Base-by-base conservation (phyloP, 2,888 invertebrate species). In the Athalia rosae region DNA sequence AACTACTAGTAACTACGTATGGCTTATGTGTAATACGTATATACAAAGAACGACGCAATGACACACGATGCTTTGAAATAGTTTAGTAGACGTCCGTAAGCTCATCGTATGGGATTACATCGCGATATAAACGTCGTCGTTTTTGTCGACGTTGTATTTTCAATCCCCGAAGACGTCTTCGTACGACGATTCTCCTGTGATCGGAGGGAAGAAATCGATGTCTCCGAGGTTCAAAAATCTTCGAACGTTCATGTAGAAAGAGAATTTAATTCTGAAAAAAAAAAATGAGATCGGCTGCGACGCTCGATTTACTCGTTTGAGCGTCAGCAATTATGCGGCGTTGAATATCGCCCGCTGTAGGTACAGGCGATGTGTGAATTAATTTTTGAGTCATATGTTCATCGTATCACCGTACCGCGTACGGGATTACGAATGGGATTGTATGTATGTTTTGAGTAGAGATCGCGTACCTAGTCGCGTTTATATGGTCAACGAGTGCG, bases 51-150 rank as follows among this genome's bases (percentile, higher is more conserved):
- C 53, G 53, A 82, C 84, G 86, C 86, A 87, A 84, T 87, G 85
- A 85, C 85, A 85, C 83, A 84, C 83, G 82, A 67, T 62, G 82
- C 83, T 83, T 85, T 81, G 82, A 85, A 86, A 86, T 86, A 86
- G 84, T 86, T 85, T 77, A 85, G 83, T 82, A 79, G 79, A 69
- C 15, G 53, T 50, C 28, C 5, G 61, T 61, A 13, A 8, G 41
- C 61, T 11, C n/a, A 13, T 58, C 58, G 58, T 28, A 4, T 61
- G 1, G 53, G 8, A 8, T 8, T n/a, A n/a, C 53, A n/a, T 53
- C 53, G 9, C 53, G 48, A 47, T 50, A 43, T 69, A 15, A 13
- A 69, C 48, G 5, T 0, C 8, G 61, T 7, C 13, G 4, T 8
- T 61, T 9, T 8, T 4, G 9, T 15, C n/a, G n/a, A n/a, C n/a